Evolutionary conservation across 2,113 vertebrate genomes (phyloP).

Genomic region (rat (Rattus norvegicus)): DNA sequence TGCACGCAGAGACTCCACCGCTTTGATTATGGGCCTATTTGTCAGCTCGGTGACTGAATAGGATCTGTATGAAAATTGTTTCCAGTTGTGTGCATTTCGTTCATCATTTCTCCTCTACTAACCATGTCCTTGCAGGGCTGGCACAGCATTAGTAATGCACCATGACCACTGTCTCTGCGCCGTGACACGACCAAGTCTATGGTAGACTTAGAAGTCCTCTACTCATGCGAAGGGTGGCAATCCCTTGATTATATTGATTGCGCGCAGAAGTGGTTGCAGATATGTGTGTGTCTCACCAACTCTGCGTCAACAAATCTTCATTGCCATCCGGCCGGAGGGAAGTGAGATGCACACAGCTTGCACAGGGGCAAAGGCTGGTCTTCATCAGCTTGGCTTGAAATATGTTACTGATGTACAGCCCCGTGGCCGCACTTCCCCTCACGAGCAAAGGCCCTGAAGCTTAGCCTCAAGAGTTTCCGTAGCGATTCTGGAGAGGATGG

Average conservation of each 20-base stretch:
- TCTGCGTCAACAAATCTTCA: too few species aligned
- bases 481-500: neutral
- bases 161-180: neutral
- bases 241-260: neutral
- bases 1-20: neutral
- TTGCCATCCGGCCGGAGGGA: neutral
- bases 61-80: neutral
- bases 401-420: neutral
- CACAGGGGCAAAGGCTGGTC: neutral
- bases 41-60: neutral
- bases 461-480: neutral
- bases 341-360: neutral
- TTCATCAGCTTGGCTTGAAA: neutral
- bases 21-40: neutral
- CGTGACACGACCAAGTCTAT: neutral
- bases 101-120: neutral
- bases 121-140: neutral
- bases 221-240: neutral
- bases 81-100: neutral
- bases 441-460: neutral
- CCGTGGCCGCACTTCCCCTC: neutral
- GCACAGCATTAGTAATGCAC: neutral
- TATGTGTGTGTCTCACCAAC: neutral
- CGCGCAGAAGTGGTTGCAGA: neutral
- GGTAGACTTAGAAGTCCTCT: neutral